phyloP scores from a whole-genome alignment of 1,140 invertebrate genomes.

The Orchestia grillus region DNA sequence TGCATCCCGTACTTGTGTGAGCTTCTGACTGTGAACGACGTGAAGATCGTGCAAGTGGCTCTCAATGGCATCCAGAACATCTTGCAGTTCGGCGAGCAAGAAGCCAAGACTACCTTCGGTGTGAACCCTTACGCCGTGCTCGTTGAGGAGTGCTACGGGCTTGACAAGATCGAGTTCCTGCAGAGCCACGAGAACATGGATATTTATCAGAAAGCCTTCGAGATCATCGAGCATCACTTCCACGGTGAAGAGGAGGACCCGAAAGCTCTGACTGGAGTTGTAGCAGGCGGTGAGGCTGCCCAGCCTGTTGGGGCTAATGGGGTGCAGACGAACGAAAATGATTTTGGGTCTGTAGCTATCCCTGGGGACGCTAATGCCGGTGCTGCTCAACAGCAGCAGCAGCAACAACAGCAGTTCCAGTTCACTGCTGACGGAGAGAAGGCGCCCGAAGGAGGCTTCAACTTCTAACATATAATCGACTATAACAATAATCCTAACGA shows the following conservation, averaged over 20 bases:
- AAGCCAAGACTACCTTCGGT: slow-evolving; percentile 78
- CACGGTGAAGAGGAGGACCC: slow-evolving; percentile 87
- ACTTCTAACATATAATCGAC: slow-evolving; percentile 65
- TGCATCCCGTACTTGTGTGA: slow-evolving; percentile 96
- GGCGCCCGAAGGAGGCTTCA: slow-evolving; percentile 67
- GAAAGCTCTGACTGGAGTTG: slow-evolving; percentile 83
- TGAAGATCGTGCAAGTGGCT: slow-evolving; percentile 97
- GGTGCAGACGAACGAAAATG: not conserved
- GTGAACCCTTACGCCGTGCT: slow-evolving; percentile 92
- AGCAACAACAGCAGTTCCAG: slow-evolving; percentile 70
- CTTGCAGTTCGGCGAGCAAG: slow-evolving; percentile 89
- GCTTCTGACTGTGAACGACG: slow-evolving; percentile 91
- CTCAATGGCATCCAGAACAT: slow-evolving; percentile 97
- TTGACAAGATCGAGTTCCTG: slow-evolving; percentile 97
- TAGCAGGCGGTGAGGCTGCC: slow-evolving; percentile 75
- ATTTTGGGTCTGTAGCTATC: slow-evolving; percentile 3
- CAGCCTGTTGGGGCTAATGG: slow-evolving; percentile 36
- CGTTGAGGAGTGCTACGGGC: slow-evolving; percentile 95
- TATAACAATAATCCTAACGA: slow-evolving; percentile 45
- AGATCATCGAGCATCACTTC: slow-evolving; percentile 97
- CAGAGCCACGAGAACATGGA: slow-evolving; percentile 97
- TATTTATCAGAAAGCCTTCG: slow-evolving; percentile 96
- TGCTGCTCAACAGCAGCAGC: not conserved
- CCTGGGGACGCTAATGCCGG: not conserved
- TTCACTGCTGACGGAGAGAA: slow-evolving; percentile 70